These are phyloP conservation scores for Cylindroiulus punctatus DNA, from an alignment of 2,888 invertebrate genomes.

Conservation along the genomic window DNA sequence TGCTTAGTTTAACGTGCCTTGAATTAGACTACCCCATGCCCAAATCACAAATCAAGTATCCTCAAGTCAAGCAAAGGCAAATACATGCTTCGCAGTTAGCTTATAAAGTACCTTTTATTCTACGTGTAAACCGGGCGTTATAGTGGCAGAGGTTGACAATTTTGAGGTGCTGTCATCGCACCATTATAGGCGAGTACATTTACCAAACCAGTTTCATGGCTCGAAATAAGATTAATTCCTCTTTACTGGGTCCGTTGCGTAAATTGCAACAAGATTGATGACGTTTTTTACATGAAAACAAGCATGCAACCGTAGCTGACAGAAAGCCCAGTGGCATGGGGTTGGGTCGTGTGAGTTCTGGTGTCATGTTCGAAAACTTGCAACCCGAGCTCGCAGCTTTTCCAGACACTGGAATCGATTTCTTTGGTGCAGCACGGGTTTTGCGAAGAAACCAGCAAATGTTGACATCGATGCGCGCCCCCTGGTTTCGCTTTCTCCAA, in stretches of 20 bases:
- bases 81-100: too few species aligned
- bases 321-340: background rate
- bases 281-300: background rate
- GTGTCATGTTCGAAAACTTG: background rate
- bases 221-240: background rate
- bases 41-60: too few species aligned
- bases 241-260: background rate
- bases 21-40: too few species aligned
- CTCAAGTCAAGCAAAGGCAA: too few species aligned
- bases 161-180: too few species aligned
- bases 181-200: too few species aligned
- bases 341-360: background rate
- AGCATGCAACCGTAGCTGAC: background rate
- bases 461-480: constrained; percentile 17
- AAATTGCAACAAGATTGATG: background rate
- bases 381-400: background rate
- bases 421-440: background rate
- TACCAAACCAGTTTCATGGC: background rate
- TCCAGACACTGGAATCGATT: constrained; percentile 17
- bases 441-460: background rate
- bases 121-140: too few species aligned
- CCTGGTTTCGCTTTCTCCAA: background rate
- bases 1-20: too few species aligned
- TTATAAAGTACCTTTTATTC: too few species aligned
- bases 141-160: too few species aligned